These are phyloP conservation scores for Ciconia nigra DNA, from an alignment of 2,797 vertebrate species.

Conservation along the genomic window DNA sequence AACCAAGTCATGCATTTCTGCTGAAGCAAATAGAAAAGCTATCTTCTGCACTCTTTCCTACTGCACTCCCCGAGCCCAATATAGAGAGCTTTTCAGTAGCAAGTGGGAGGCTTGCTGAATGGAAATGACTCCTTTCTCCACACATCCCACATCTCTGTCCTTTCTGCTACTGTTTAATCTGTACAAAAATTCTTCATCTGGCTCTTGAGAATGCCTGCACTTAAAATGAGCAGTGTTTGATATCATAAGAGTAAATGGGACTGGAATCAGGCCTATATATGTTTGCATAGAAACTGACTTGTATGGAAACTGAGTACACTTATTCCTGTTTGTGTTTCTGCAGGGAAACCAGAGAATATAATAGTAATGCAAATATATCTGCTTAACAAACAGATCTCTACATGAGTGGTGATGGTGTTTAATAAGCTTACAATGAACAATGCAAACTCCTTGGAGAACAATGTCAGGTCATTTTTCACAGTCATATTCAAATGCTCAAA, in stretches of 20 bases:
- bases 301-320: not conserved
- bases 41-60: not conserved
- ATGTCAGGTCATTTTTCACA: not conserved
- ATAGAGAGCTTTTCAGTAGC: not conserved
- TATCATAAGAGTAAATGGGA: not conserved
- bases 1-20: constrained; percentile 1
- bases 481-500: not conserved
- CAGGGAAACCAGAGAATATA: not conserved
- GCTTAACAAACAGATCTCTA: not conserved
- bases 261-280: not conserved
- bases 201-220: not conserved
- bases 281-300: not conserved
- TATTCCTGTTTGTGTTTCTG: not conserved
- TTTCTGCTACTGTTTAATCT: constrained; percentile 32
- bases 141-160: constrained; percentile 23
- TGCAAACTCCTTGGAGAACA: not conserved
- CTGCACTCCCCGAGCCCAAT: not conserved
- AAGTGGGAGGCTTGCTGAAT: constrained; percentile 36
- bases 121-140: constrained; percentile 12
- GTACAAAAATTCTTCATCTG: constrained; percentile 20
- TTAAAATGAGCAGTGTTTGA: constrained; percentile 34
- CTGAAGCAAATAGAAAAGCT: constrained; percentile 3
- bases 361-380: not conserved
- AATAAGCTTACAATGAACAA: not conserved
- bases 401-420: not conserved